phyloP scores from a whole-genome alignment of 2,797 vertebrate genomes.

The Petrocephalus schoutedeni region DNA sequence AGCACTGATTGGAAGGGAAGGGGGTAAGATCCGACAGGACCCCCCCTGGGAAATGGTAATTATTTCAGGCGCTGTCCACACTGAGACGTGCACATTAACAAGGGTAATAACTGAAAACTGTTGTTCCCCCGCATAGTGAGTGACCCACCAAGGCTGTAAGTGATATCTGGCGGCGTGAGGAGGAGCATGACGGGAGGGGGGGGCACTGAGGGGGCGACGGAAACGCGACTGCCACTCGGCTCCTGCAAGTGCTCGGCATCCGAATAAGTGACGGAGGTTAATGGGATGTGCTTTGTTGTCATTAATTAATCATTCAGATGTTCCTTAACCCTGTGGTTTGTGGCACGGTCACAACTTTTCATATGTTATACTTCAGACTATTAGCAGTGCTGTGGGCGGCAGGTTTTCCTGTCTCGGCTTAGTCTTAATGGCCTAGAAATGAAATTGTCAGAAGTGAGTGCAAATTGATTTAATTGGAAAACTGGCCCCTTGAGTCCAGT shows the following conservation, averaged over 20 bases:
- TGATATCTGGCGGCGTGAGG: neutral
- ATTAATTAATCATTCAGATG: conserved; percentile 54
- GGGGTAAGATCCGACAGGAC: neutral
- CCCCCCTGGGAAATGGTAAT: neutral
- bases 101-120: neutral
- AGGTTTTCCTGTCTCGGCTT: conserved; percentile 40
- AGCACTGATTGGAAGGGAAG: neutral
- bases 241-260: neutral
- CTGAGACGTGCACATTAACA: neutral
- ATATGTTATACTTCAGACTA: neutral
- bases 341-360: conserved; percentile 45
- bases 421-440: conserved; percentile 66
- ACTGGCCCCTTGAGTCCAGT: conserved; percentile 63
- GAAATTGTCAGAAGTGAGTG: conserved; percentile 75
- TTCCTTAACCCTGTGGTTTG: conserved; percentile 17
- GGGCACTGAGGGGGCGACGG: neutral
- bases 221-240: neutral
- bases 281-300: conserved; percentile 31
- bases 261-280: neutral
- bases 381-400: conserved; percentile 36
- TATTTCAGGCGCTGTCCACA: conserved; percentile 9
- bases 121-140: neutral
- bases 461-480: conserved; percentile 72
- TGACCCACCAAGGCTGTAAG: neutral
- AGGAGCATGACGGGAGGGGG: neutral